Conservation (phyloP, 1,140 invertebrate species). For the Sarcophaga bullata region DNA sequence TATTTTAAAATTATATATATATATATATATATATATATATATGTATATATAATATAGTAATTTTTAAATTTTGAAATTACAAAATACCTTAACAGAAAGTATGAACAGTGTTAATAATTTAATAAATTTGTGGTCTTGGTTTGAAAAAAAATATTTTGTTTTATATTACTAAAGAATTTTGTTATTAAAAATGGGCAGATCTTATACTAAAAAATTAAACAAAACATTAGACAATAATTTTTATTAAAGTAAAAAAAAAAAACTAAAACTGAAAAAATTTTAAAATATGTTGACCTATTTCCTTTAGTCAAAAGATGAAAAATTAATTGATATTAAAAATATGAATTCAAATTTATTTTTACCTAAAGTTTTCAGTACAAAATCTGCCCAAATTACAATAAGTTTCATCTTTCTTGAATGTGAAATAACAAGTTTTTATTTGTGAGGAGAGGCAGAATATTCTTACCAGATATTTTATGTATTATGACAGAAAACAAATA, state of each 20-base stretch:
- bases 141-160: neutral
- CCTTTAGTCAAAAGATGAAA: no score
- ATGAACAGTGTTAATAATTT: neutral
- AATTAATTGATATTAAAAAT: neutral
- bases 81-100: neutral
- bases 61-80: neutral
- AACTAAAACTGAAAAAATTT: no score
- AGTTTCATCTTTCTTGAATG: neutral
- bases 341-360: neutral
- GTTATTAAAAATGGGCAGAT: slow-evolving; percentile 16
- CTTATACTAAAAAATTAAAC: slow-evolving; percentile 20
- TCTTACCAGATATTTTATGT: no score
- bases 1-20: neutral
- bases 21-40: neutral
- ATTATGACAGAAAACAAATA: no score
- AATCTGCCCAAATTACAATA: slow-evolving; percentile 23
- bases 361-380: slow-evolving; percentile 13
- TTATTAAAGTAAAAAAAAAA: no score
- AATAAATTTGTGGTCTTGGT: neutral
- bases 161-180: neutral
- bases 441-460: no score
- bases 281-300: no score
- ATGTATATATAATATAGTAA: no score
- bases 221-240: no score
- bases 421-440: neutral